These are phyloP conservation scores for Leptura quadrifasciata DNA, from an alignment of 2,888 invertebrate species.

Conservation along the genomic window DNA sequence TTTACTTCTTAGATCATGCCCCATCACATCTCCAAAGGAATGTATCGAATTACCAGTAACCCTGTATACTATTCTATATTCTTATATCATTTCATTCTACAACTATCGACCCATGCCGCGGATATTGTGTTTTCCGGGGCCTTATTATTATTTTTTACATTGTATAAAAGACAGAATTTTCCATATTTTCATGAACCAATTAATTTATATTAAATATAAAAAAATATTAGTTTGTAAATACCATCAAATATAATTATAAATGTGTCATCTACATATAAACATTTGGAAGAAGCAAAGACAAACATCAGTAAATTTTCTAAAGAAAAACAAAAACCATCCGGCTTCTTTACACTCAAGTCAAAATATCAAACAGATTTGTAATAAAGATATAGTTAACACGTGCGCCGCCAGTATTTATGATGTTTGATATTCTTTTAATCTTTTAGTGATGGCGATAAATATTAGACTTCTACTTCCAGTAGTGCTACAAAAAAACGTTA, in stretches of 20 bases:
- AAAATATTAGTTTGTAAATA: conserved; percentile 54
- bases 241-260: conserved; percentile 63
- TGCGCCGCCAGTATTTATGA: conserved; percentile 58
- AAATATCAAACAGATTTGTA: conserved; percentile 66
- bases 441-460: conserved; percentile 46
- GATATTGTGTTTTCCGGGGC: too few species aligned
- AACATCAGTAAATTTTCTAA: conserved; percentile 65
- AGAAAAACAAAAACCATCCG: conserved; percentile 61
- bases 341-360: conserved; percentile 62
- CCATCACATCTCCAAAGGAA: too few species aligned
- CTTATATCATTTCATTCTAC: too few species aligned
- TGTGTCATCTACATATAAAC: conserved; percentile 65
- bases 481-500: conserved; percentile 29
- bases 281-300: conserved; percentile 62
- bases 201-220: conserved; percentile 44
- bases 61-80: too few species aligned
- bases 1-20: too few species aligned
- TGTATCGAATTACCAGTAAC: too few species aligned
- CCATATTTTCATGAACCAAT: not conserved
- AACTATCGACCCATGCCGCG: too few species aligned
- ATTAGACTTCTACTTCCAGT: conserved; percentile 35
- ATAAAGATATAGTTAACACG: conserved; percentile 68
- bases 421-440: conserved; percentile 55
- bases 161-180: too few species aligned
- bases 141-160: too few species aligned